phyloP scores from a whole-genome alignment of 2,113 vertebrate species.

The Triplophysa tibetana region DNA sequence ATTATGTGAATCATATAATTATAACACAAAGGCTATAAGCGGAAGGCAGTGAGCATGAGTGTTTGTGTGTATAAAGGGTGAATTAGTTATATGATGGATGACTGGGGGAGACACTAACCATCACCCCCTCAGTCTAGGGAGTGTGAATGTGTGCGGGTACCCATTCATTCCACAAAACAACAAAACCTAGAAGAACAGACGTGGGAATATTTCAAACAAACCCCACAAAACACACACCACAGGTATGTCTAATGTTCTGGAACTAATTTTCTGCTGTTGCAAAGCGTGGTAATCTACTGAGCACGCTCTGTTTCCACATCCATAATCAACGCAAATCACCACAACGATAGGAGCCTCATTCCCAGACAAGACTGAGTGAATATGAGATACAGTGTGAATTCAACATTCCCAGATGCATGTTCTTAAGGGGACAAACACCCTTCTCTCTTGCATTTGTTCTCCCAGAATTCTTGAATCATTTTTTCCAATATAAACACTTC shows the following conservation, averaged over 20 bases:
- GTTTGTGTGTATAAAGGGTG: background rate
- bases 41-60: background rate
- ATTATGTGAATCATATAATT: too few species aligned
- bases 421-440: too few species aligned
- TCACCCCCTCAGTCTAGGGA: background rate
- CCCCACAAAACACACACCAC: conserved; percentile 13
- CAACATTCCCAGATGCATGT: too few species aligned
- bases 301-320: conserved; percentile 57
- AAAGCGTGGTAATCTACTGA: conserved; percentile 16
- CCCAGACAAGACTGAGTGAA: conserved; percentile 1
- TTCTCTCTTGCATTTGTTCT: too few species aligned
- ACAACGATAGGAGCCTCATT: conserved; percentile 10
- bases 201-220: conserved; percentile 28
- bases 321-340: conserved; percentile 62
- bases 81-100: conserved; percentile 31
- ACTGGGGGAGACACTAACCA: background rate
- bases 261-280: conserved; percentile 65
- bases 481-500: too few species aligned
- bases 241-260: conserved; percentile 57
- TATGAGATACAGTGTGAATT: background rate
- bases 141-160: conserved; percentile 3
- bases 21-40: too few species aligned
- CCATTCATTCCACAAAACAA: conserved; percentile 1
- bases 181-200: background rate
- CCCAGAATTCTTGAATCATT: too few species aligned